Evolutionary conservation across 2,797 vertebrate genomes (phyloP), one percentile per base, ranked within the genome.

Genomic region (Orientallactaga sibirica): DNA sequence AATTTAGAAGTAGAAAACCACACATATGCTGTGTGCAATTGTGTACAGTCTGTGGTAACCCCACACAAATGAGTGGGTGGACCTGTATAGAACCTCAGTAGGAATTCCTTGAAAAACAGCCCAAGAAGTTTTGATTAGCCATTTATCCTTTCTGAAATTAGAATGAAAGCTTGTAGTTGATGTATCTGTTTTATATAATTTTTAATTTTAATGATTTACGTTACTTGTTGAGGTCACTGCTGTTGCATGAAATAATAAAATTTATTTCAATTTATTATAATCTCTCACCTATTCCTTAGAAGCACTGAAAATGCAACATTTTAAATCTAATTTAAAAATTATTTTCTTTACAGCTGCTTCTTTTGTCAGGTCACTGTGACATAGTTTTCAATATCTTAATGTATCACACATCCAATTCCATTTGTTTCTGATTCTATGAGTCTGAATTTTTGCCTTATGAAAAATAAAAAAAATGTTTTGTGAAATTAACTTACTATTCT

Each of bases 1-100:
- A 95, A 96, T 88, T 93, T 71, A 86, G 67, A 93, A 90, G 62
- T 90, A 94, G 75, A 58, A 96, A 94, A 94, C 52, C 25, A 90
- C 55, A 88, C 55, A 86, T 67, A 85, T 8, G 43, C 58, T 96
- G 22, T 76, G 58, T 83, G 80, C 94, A 88, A 82, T 24, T 93
- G 61, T 84, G 37, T 94, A 86, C 33, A 70, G 68, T 58, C 2
- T 95, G 75, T 18, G 61, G 92, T 58, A 62, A 18, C 58, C 86
- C 33, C 76, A 89, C 76, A 90, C n/a, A 90, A 84, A 84, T n/a
- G 27, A 68, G 67, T 88, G 37, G 64, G 67, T 74, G 62, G 58
- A 84, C 41, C 67, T 81, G 10, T 71, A 12, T 66, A n/a, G 43
- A 52, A 48, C 52, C 91, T 88, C 11, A 27, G 24, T 71, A 62